phyloP scores from a whole-genome alignment of 2,888 invertebrate species.

The Pristionchus exspectatus region DNA sequence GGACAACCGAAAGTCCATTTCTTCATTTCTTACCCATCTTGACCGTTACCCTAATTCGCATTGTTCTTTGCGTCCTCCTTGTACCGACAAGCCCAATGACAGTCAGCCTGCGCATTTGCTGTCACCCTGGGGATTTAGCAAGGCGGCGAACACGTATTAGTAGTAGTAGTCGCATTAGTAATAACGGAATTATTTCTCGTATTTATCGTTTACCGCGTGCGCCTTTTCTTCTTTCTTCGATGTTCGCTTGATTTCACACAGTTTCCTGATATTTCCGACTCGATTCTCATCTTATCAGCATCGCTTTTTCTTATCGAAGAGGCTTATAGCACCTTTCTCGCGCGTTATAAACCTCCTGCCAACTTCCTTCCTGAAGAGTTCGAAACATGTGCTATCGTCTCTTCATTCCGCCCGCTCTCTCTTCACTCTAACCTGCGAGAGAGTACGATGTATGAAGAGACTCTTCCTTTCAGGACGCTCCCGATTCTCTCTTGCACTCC shows the following conservation, averaged over 20 bases:
- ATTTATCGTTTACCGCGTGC: neutral
- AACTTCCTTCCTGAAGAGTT: neutral
- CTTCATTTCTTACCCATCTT: neutral
- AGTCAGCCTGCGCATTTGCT: neutral
- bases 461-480: neutral
- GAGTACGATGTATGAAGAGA: neutral
- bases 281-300: neutral
- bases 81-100: neutral
- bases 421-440: neutral
- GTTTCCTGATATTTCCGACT: neutral
- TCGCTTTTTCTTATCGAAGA: neutral
- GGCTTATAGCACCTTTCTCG: neutral
- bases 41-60: no score
- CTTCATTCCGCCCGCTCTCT: neutral
- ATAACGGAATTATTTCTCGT: neutral
- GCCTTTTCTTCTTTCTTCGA: neutral
- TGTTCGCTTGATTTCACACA: neutral
- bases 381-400: neutral
- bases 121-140: conserved; percentile 6
- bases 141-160: neutral
- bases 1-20: no score
- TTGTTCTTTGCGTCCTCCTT: neutral
- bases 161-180: neutral
- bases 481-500: neutral
- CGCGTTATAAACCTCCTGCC: no score